These are phyloP conservation scores for Lepus oiostolus DNA, from an alignment of 2,797 vertebrate species.

Conservation along the genomic window DNA sequence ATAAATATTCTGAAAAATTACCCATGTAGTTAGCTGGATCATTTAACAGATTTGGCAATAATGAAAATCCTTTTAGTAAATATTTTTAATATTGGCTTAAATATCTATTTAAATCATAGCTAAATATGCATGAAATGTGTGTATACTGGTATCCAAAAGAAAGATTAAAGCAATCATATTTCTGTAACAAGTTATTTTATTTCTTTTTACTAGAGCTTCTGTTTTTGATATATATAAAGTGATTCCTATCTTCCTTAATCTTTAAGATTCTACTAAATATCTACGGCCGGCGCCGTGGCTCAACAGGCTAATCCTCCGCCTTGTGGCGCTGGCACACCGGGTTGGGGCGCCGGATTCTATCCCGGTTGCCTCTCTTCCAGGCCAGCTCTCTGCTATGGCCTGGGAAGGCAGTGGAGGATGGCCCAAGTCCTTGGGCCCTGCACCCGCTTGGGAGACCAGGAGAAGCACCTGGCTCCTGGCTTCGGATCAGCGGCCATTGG, in stretches of 20 bases:
- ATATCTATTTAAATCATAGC: constrained; percentile 34
- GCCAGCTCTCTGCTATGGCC: no score
- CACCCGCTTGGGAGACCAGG: no score
- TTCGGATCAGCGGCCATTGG: no score
- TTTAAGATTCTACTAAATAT: constrained; percentile 49
- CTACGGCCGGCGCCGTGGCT: no score
- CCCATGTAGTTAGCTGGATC: constrained; percentile 56
- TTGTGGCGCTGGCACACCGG: no score
- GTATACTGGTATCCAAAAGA: constrained; percentile 29
- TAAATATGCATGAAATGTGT: constrained; percentile 34
- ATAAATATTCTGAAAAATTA: constrained; percentile 71
- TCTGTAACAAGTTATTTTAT: constrained; percentile 22
- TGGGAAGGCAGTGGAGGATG: no score
- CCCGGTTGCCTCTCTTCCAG: no score
- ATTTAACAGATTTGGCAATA: constrained; percentile 56
- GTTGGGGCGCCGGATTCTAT: no score
- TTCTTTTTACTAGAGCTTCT: constrained; percentile 25
- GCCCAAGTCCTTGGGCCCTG: no score
- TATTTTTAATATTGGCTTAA: constrained; percentile 44
- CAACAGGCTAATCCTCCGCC: no score
- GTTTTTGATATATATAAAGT: constrained; percentile 61
- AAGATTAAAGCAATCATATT: constrained; percentile 56
- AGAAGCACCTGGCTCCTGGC: no score
- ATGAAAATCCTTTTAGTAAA: constrained; percentile 58
- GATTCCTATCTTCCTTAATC: constrained; percentile 49